Evolutionary conservation across 2,888 invertebrate species (phyloP).

Genomic region (Bedellia somnulentella): DNA sequence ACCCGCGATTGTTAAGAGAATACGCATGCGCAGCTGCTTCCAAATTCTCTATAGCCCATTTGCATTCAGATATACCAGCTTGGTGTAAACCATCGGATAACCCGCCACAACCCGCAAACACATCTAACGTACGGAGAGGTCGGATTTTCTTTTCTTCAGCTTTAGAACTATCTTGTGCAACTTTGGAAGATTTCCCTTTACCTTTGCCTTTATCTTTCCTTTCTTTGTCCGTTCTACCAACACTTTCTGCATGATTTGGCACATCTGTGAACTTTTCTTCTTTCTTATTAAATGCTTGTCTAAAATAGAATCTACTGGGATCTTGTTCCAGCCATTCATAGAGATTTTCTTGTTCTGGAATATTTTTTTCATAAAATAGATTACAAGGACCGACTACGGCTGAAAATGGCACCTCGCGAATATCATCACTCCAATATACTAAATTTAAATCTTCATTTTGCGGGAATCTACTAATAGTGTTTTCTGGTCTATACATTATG

Average conservation of each 20-base stretch:
- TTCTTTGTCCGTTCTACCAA: constrained; percentile 64
- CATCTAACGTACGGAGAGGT: constrained; percentile 71
- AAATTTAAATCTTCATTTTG: constrained; percentile 71
- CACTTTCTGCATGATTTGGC: constrained; percentile 56
- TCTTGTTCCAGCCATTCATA: constrained; percentile 66
- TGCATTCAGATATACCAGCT: constrained; percentile 68
- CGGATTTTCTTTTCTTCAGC: constrained; percentile 26
- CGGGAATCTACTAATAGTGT: constrained; percentile 65
- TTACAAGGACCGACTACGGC: constrained; percentile 71
- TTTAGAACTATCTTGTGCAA: constrained; percentile 16
- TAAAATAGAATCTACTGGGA: constrained; percentile 74
- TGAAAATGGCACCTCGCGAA: constrained; percentile 62
- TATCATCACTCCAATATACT: constrained; percentile 77
- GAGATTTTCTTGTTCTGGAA: constrained; percentile 43
- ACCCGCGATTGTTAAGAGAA: constrained; percentile 71
- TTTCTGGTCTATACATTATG: constrained; percentile 75
- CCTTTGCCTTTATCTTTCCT: constrained; percentile 71
- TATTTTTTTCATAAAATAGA: constrained; percentile 65
- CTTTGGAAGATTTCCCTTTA: constrained; percentile 63
- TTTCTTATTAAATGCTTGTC: constrained; percentile 64
- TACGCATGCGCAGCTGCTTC: constrained; percentile 79
- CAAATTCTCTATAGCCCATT: constrained; percentile 83
- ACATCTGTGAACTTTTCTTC: constrained; percentile 63
- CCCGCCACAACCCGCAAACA: constrained; percentile 87
- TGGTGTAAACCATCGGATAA: constrained; percentile 74